Percentiles rank a stretch among this genome's conserved stretches.
These are phyloP conservation scores for Drosophila mauritiana DNA, from an alignment of 1,140 invertebrate species.

Conservation along the genomic window DNA sequence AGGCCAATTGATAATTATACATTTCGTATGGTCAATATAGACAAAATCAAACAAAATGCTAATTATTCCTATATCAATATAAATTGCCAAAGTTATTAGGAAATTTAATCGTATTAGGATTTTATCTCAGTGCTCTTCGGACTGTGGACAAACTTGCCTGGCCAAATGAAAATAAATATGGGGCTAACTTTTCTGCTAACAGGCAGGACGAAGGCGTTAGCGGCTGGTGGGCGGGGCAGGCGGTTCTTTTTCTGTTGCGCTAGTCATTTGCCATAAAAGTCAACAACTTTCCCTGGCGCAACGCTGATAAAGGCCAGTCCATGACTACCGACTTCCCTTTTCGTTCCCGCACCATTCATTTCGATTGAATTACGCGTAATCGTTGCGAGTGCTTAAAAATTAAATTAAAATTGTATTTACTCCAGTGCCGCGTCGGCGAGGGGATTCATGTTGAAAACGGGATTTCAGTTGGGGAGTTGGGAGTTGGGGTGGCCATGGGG, in stretches of 20 bases:
- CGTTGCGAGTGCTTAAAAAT: slow-evolving; percentile 78
- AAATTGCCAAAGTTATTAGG: not conserved
- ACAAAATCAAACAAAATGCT: too few species aligned
- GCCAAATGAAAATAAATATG: slow-evolving; percentile 71
- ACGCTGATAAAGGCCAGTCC: slow-evolving; percentile 64
- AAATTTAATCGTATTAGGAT: not conserved
- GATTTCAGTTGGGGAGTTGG: slow-evolving; percentile 3
- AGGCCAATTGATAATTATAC: too few species aligned
- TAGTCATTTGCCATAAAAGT: slow-evolving; percentile 76
- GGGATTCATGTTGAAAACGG: not conserved
- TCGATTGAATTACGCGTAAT: slow-evolving; percentile 80
- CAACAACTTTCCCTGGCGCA: slow-evolving; percentile 72
- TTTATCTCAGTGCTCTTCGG: slow-evolving; percentile 12
- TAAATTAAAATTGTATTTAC: slow-evolving; percentile 82
- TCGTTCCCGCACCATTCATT: slow-evolving; percentile 25
- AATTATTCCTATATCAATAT: not conserved
- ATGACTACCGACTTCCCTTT: slow-evolving; percentile 33
- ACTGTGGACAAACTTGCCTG: slow-evolving; percentile 28
- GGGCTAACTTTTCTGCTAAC: slow-evolving; percentile 40
- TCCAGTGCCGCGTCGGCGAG: slow-evolving; percentile 23
- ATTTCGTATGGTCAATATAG: too few species aligned
- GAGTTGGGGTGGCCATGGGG: slow-evolving; percentile 1
- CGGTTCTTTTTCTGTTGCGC: slow-evolving; percentile 18
- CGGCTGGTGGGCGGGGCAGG: not conserved
- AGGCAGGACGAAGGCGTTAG: not conserved